These are phyloP conservation scores for Sthenelais limicola DNA, from an alignment of 2,888 invertebrate species.

Conservation along the genomic window DNA sequence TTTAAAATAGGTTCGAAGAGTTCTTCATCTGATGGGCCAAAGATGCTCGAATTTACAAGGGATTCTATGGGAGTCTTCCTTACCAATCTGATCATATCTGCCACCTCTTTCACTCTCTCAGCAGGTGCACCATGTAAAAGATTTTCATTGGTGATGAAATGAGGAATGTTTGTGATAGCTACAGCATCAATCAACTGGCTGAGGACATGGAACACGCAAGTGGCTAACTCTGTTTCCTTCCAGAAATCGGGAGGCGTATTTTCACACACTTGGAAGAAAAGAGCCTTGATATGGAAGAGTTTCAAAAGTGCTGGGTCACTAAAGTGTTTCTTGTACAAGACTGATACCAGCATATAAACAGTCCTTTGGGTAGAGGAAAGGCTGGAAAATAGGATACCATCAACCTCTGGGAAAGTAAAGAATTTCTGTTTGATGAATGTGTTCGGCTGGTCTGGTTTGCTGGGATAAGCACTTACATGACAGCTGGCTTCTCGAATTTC, in stretches of 20 bases:
- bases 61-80: slow-evolving; percentile 27
- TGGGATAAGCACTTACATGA: slow-evolving; percentile 10
- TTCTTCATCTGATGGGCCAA: slow-evolving; percentile 1
- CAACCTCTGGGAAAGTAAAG: slow-evolving; percentile 6
- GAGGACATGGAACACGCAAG: slow-evolving; percentile 9
- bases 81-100: slow-evolving; percentile 22
- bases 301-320: not conserved
- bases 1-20: slow-evolving; percentile 15
- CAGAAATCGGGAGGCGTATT: slow-evolving; percentile 17
- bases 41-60: slow-evolving; percentile 14
- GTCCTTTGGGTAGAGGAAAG: slow-evolving; percentile 2
- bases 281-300: slow-evolving; percentile 6
- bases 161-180: not conserved
- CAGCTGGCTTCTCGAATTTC: not conserved
- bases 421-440: not conserved
- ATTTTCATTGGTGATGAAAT: slow-evolving; percentile 26
- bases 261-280: slow-evolving; percentile 26
- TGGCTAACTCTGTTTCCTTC: not conserved
- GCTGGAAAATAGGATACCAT: slow-evolving; percentile 11
- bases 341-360: not conserved
- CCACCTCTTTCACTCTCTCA: slow-evolving; percentile 6
- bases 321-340: slow-evolving; percentile 27
- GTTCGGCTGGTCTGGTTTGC: not conserved
- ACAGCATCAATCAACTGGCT: slow-evolving; percentile 1
- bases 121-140: not conserved